phyloP scores from a whole-genome alignment of 2,888 invertebrate species.

The Brachynemurus nebulosus region DNA sequence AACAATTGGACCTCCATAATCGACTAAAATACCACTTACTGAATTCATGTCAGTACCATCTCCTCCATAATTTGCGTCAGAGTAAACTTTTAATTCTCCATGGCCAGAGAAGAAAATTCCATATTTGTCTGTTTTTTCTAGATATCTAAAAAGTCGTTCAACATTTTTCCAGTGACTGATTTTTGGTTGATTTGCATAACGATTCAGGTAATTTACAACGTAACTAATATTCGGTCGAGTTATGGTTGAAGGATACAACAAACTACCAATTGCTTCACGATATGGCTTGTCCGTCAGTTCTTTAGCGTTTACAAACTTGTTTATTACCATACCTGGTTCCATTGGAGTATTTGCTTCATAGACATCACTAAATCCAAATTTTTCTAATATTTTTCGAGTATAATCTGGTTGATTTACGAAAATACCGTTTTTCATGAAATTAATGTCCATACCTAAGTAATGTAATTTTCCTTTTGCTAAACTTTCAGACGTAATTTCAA shows the following conservation, averaged over 20 bases:
- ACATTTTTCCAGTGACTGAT: constrained; percentile 11
- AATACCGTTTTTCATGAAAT: too few species aligned
- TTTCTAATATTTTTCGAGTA: constrained; percentile 4
- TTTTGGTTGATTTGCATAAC: constrained; percentile 14
- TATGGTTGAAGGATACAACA: constrained; percentile 16
- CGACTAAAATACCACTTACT: too few species aligned
- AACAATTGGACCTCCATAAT: neutral
- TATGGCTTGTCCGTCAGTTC: constrained; percentile 8
- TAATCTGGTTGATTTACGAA: too few species aligned
- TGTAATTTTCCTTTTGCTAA: too few species aligned
- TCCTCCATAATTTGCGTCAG: neutral
- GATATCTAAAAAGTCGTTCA: constrained; percentile 13
- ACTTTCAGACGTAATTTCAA: too few species aligned
- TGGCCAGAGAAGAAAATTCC: neutral
- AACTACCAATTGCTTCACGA: constrained; percentile 18
- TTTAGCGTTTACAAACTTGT: constrained; percentile 11
- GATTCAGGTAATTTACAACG: constrained; percentile 12
- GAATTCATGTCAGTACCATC: neutral
- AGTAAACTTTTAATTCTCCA: neutral
- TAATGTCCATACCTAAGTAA: too few species aligned
- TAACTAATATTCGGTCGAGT: constrained; percentile 14
- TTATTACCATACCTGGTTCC: constrained; percentile 13
- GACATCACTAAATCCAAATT: constrained; percentile 2
- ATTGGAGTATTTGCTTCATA: constrained; percentile 13
- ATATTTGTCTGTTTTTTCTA: constrained; percentile 10